A percentile compares a stretch with the other conserved stretches of the same genome.
Evolutionary conservation across 2,888 invertebrate species (phyloP).

Genomic region (Drosophila mimica): DNA sequence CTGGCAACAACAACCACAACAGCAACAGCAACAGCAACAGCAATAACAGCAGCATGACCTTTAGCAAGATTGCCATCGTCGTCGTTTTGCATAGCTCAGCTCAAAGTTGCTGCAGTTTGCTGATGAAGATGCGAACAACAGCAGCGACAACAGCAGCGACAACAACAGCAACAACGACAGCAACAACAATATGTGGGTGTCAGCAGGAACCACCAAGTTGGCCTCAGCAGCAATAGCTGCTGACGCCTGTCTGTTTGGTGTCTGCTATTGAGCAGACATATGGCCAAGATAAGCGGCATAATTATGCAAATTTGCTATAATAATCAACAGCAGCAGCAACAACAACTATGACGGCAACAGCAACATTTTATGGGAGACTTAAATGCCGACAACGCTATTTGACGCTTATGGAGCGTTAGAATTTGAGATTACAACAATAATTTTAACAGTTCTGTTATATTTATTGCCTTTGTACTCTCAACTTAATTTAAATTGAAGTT

Average conservation of each 20-base stretch:
- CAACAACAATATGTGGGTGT: constrained; percentile 52
- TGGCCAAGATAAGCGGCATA: constrained; percentile 80
- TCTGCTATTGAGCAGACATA: constrained; percentile 68
- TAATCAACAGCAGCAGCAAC: constrained; percentile 58
- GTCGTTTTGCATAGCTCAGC: constrained; percentile 24
- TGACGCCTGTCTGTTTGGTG: constrained; percentile 40
- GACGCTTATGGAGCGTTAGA: constrained; percentile 75
- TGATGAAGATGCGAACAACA: constrained; percentile 15
- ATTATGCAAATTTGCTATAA: constrained; percentile 81
- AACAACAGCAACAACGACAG: constrained; percentile 22
- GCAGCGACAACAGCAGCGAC: constrained; percentile 12
- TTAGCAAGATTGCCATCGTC: too few species aligned
- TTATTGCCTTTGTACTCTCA: constrained; percentile 20
- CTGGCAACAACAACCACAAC: too few species aligned
- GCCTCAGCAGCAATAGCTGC: constrained; percentile 22
- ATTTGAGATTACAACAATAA: constrained; percentile 57
- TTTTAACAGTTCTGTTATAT: constrained; percentile 60
- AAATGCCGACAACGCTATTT: constrained; percentile 66
- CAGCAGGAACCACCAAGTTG: constrained; percentile 39
- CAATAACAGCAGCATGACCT: too few species aligned
- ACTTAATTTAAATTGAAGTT: constrained; percentile 6
- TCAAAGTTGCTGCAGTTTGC: constrained; percentile 3
- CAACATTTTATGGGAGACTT: constrained; percentile 66
- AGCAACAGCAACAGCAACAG: too few species aligned
- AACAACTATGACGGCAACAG: constrained; percentile 36